Evolutionary conservation across 2,888 invertebrate genomes (phyloP).

Genomic region (Platerodrilus igneus): DNA sequence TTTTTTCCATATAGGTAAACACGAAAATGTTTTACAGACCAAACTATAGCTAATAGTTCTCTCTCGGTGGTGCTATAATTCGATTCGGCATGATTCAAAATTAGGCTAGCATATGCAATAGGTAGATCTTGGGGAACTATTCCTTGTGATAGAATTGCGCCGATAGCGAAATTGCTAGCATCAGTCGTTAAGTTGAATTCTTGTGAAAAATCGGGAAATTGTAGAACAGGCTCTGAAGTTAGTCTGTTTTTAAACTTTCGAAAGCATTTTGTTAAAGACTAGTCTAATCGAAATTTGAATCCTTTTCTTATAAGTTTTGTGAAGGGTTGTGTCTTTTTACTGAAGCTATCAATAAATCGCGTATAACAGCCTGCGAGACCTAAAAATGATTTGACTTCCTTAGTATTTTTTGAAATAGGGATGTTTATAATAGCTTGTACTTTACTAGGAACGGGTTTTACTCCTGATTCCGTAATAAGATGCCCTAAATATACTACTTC

Average conservation of each 20-base stretch:
- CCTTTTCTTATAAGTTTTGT: too few species aligned
- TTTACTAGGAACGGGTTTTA: slow-evolving; percentile 21
- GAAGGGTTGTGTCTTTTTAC: too few species aligned
- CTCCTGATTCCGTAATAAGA: too few species aligned
- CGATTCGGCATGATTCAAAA: too few species aligned
- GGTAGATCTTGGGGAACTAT: slow-evolving; percentile 25
- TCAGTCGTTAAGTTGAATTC: slow-evolving; percentile 30
- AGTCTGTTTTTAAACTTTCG: too few species aligned
- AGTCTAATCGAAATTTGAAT: too few species aligned
- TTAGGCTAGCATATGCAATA: slow-evolving; percentile 31
- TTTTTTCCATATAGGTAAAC: slow-evolving; percentile 34
- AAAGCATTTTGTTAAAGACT: slow-evolving; percentile 1
- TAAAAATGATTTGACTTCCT: too few species aligned
- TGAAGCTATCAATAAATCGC: too few species aligned
- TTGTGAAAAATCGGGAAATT: slow-evolving; percentile 29
- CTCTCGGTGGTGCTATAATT: too few species aligned
- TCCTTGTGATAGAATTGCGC: slow-evolving; percentile 27
- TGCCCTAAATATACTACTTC: slow-evolving; percentile 33
- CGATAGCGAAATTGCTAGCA: slow-evolving; percentile 25
- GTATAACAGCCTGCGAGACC: too few species aligned
- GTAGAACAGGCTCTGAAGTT: slow-evolving; percentile 25
- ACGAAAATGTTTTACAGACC: slow-evolving; percentile 31
- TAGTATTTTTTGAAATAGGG: too few species aligned
- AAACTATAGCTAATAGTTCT: slow-evolving; percentile 32
- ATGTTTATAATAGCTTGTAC: too few species aligned